These are phyloP conservation scores for Philonicus albiceps DNA, from an alignment of 2,888 invertebrate genomes.

Conservation along the genomic window DNA sequence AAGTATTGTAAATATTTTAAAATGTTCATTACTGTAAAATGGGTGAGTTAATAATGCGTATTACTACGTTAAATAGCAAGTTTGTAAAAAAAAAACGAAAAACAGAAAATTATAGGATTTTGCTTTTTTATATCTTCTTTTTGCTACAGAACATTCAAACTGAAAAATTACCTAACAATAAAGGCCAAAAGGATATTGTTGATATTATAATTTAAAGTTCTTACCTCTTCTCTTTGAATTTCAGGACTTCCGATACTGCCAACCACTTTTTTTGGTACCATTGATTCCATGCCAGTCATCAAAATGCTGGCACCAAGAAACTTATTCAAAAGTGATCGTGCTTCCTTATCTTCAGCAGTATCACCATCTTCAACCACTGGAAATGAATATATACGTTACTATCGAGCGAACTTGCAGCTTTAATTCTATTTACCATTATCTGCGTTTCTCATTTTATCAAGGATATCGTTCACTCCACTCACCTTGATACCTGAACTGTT, in stretches of 20 bases:
- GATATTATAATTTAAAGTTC: conserved; percentile 15
- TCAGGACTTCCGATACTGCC: conserved; percentile 47
- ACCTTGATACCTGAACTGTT: conserved; percentile 73
- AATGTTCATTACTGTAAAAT: too few relatives aligned
- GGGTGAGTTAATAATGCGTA: too few relatives aligned
- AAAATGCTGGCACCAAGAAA: conserved; percentile 83
- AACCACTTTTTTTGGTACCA: conserved; percentile 54
- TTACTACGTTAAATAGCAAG: too few relatives aligned
- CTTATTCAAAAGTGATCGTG: conserved; percentile 80
- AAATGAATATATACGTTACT: not conserved
- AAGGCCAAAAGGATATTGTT: not conserved
- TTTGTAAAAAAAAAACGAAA: too few relatives aligned
- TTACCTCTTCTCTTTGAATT: conserved; percentile 57
- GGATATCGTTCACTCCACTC: conserved; percentile 77
- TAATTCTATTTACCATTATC: conserved; percentile 67
- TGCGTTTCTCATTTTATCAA: conserved; percentile 80
- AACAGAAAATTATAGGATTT: too few relatives aligned
- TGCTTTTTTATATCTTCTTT: too few relatives aligned
- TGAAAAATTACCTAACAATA: too few relatives aligned
- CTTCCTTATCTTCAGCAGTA: conserved; percentile 73
- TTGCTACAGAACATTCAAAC: too few relatives aligned
- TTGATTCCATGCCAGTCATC: conserved; percentile 77
- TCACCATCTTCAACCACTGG: conserved; percentile 73
- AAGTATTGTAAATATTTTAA: too few relatives aligned
- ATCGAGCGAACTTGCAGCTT: not conserved